A percentile compares a stretch with the other conserved stretches of the same genome.
These are phyloP conservation scores for Amiota minor DNA, from an alignment of 2,888 invertebrate species.

Conservation along the genomic window DNA sequence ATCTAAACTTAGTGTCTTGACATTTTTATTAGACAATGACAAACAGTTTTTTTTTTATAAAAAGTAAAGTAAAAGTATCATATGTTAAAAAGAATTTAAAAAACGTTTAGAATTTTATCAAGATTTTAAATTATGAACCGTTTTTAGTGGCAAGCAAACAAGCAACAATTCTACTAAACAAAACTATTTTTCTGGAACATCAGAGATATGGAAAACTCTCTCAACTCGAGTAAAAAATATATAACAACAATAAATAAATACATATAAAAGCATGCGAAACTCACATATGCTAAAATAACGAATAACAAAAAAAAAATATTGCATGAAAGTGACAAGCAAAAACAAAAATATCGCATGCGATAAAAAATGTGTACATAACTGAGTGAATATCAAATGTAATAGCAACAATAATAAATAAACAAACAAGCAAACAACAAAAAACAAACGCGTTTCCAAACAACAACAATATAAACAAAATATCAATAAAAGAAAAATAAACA, in stretches of 20 bases:
- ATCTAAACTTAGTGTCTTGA: background rate
- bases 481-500: constrained; percentile 21
- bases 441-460: constrained; percentile 39
- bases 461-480: constrained; percentile 5
- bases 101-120: constrained; percentile 29
- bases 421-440: constrained; percentile 13
- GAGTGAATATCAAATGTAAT: constrained; percentile 18
- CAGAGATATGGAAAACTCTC: constrained; percentile 52
- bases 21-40: background rate
- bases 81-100: background rate
- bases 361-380: constrained; percentile 21
- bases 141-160: too few species aligned
- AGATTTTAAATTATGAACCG: constrained; percentile 20
- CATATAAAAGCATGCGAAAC: constrained; percentile 1
- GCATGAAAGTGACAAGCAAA: constrained; percentile 11
- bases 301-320: background rate
- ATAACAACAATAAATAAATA: constrained; percentile 13
- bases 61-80: constrained; percentile 15
- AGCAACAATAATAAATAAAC: constrained; percentile 30
- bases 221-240: background rate
- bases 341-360: constrained; percentile 42
- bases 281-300: constrained; percentile 6
- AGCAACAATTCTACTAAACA: background rate
- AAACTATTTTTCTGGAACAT: constrained; percentile 60
- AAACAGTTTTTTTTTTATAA: constrained; percentile 13